Percentiles rank a stretch among this genome's conserved stretches.
Evolutionary conservation across 2,888 invertebrate species (phyloP).

Genomic region (Nomada goodeniana): DNA sequence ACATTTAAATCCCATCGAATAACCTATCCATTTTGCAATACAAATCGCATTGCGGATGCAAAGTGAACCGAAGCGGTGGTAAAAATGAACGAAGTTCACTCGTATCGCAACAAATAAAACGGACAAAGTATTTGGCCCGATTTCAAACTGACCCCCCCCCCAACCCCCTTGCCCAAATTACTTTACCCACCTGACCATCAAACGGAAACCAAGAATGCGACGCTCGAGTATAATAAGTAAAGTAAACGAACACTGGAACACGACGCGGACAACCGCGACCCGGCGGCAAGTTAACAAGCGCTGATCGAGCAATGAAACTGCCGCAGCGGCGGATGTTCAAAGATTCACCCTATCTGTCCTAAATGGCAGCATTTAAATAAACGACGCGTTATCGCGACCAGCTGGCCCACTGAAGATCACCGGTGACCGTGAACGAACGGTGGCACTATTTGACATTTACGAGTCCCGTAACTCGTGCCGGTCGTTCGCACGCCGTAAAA

Average conservation of each 20-base stretch:
- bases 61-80: too few relatives aligned
- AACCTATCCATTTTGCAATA: not conserved
- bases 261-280: not conserved
- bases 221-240: too few relatives aligned
- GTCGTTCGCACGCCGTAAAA: slow-evolving; percentile 81
- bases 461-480: slow-evolving; percentile 81
- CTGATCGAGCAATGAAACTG: slow-evolving; percentile 13
- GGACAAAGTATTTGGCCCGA: too few relatives aligned
- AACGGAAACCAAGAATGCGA: too few relatives aligned
- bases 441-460: slow-evolving; percentile 82
- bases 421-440: slow-evolving; percentile 76
- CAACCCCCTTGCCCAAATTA: too few relatives aligned
- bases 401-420: slow-evolving; percentile 75
- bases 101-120: too few relatives aligned
- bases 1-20: not conserved
- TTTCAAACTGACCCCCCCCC: too few relatives aligned
- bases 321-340: not conserved
- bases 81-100: too few relatives aligned
- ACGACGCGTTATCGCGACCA: slow-evolving; percentile 71
- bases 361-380: slow-evolving; percentile 68
- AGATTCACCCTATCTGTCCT: not conserved
- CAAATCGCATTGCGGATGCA: not conserved
- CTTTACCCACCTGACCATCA: too few relatives aligned
- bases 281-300: slow-evolving; percentile 17
- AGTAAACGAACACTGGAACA: not conserved